Evolutionary conservation across 2,797 vertebrate genomes (phyloP).

Genomic region (Anguilla megastoma): DNA sequence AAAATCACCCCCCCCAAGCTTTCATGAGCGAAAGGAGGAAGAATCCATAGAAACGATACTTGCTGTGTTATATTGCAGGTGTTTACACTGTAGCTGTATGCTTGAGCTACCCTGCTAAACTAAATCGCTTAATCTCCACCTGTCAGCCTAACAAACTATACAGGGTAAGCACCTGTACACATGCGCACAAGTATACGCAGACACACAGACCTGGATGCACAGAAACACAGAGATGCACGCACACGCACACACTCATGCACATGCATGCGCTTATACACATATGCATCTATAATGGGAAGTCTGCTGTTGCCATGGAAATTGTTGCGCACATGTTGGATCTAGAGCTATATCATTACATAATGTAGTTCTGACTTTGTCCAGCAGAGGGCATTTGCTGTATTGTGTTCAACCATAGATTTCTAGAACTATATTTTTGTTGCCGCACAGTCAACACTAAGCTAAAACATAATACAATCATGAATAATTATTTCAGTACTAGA

Average conservation of each 20-base stretch:
- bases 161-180: no score
- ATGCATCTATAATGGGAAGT: neutral
- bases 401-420: neutral
- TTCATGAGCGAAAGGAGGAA: no score
- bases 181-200: no score
- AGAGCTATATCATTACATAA: neutral
- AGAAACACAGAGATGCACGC: neutral
- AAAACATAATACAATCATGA: neutral
- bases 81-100: no score
- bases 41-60: no score
- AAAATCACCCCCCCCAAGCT: no score
- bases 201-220: neutral
- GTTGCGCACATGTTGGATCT: neutral
- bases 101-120: no score
- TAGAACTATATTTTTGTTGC: neutral
- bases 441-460: neutral
- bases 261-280: neutral
- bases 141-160: no score
- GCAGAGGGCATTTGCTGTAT: neutral
- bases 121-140: no score
- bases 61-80: no score
- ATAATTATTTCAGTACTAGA: neutral
- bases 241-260: neutral
- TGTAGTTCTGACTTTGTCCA: neutral
- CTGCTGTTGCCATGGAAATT: constrained; percentile 4